Conservation (phyloP, 2,113 vertebrate species). For the Thunnus maccoyii region DNA sequence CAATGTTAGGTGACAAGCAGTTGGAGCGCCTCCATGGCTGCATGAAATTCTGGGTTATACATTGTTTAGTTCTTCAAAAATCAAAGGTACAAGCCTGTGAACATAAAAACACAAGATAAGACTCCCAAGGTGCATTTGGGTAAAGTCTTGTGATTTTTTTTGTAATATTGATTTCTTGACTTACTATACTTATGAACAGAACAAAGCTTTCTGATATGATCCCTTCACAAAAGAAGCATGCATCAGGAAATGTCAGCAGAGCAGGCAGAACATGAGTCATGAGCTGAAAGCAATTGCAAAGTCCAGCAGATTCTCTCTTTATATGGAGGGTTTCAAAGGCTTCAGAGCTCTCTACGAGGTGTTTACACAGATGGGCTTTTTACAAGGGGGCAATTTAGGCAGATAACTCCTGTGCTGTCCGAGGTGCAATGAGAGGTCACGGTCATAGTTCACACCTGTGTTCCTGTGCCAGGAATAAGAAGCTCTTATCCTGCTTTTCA, state of each 20-base stretch:
- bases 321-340: constrained; percentile 10
- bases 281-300: constrained; percentile 27
- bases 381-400: constrained; percentile 50
- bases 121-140: too few species aligned
- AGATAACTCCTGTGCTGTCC: constrained; percentile 26
- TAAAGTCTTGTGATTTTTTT: neutral
- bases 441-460: constrained; percentile 57
- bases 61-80: too few species aligned
- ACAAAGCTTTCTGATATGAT: neutral
- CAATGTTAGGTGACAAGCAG: too few species aligned
- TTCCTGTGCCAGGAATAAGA: constrained; percentile 37
- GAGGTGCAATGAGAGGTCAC: constrained; percentile 47
- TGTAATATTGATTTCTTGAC: neutral
- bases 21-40: too few species aligned
- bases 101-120: too few species aligned
- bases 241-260: neutral
- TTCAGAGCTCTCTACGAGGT: constrained; percentile 18
- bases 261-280: constrained; percentile 16
- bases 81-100: too few species aligned
- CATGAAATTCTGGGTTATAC: too few species aligned
- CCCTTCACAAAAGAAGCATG: neutral
- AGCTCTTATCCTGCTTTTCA: constrained; percentile 32
- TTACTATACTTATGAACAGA: neutral
- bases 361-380: constrained; percentile 68
- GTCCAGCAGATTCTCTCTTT: constrained; percentile 27